phyloP scores from a whole-genome alignment of 2,113 vertebrate species.

The Rhinoderma darwinii region DNA sequence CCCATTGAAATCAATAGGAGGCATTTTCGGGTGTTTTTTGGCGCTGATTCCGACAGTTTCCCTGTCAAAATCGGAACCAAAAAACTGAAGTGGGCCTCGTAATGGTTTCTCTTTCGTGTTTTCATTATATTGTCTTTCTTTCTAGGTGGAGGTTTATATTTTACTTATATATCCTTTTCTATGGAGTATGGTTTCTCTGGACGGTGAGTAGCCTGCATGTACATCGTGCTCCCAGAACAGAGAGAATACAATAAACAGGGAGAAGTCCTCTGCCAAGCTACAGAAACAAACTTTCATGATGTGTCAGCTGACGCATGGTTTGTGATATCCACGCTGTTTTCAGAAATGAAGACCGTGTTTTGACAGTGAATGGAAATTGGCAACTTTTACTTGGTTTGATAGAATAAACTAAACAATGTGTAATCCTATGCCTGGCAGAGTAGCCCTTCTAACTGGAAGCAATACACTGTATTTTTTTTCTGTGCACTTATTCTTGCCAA shows the following conservation, averaged over 20 bases:
- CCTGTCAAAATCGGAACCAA: too few relatives aligned
- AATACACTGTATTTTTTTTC: neutral
- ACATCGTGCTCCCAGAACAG: neutral
- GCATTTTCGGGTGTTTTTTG: too few relatives aligned
- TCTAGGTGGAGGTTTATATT: constrained; percentile 96
- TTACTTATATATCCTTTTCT: constrained; percentile 92
- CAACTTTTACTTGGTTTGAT: constrained; percentile 20
- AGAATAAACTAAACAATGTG: constrained; percentile 22
- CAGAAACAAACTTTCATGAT: neutral
- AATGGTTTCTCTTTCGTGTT: neutral
- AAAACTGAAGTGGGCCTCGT: too few relatives aligned
- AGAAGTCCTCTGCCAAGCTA: neutral
- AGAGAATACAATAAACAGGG: neutral
- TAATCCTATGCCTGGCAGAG: constrained; percentile 24
- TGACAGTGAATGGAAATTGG: constrained; percentile 25
- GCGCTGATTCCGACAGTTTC: too few relatives aligned
- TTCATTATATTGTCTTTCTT: constrained; percentile 24
- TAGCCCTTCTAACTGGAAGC: neutral
- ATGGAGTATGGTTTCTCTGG: constrained; percentile 91
- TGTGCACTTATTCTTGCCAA: neutral
- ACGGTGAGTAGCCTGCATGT: constrained; percentile 80
- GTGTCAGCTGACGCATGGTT: neutral
- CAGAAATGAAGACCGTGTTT: constrained; percentile 2
- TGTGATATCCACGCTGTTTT: neutral
- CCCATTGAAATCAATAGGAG: too few relatives aligned